These are phyloP conservation scores for Drosophila nannoptera DNA, from an alignment of 1,140 invertebrate species.

Conservation along the genomic window DNA sequence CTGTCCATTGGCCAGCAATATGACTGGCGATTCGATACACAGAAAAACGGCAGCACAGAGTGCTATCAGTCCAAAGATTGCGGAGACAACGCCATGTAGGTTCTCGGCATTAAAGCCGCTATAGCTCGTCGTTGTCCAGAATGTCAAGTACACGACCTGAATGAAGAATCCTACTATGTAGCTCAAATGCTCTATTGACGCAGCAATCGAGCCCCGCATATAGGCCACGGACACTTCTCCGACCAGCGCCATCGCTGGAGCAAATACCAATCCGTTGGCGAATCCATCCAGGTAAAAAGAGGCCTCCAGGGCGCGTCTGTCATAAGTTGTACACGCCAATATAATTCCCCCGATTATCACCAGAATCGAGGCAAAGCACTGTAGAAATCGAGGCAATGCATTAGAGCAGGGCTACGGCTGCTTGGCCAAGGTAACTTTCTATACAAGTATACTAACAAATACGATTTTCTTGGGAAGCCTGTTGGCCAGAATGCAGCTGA, in stretches of 20 bases:
- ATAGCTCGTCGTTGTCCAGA: conserved; percentile 14
- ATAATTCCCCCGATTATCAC: conserved; percentile 47
- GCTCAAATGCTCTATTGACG: conserved; percentile 39
- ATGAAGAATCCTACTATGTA: conserved; percentile 32
- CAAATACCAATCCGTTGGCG: conserved; percentile 54
- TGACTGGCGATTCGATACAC: conserved; percentile 57
- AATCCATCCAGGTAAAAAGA: conserved; percentile 56
- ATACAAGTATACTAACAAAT: conserved; percentile 30
- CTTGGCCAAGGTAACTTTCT: no score
- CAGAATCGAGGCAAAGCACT: conserved; percentile 36
- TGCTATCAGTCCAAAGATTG: conserved; percentile 37
- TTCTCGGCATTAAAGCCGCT: conserved; percentile 31
- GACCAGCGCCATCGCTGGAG: conserved; percentile 51
- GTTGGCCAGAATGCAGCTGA: conserved; percentile 42
- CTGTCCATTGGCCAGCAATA: conserved; percentile 47
- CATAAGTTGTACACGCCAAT: conserved; percentile 14
- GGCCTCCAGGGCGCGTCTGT: conserved; percentile 21
- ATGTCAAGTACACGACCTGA: conserved; percentile 32
- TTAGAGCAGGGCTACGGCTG: no score
- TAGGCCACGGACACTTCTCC: conserved; percentile 47
- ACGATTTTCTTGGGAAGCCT: conserved; percentile 53
- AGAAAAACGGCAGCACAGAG: conserved; percentile 22
- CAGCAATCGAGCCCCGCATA: conserved; percentile 23
- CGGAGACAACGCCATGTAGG: conserved; percentile 47
- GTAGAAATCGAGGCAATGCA: neutral